Evolutionary conservation across 2,113 vertebrate genomes (phyloP), one percentile per base, ranked within the genome.

Genomic region (Saimiri boliviensis): DNA sequence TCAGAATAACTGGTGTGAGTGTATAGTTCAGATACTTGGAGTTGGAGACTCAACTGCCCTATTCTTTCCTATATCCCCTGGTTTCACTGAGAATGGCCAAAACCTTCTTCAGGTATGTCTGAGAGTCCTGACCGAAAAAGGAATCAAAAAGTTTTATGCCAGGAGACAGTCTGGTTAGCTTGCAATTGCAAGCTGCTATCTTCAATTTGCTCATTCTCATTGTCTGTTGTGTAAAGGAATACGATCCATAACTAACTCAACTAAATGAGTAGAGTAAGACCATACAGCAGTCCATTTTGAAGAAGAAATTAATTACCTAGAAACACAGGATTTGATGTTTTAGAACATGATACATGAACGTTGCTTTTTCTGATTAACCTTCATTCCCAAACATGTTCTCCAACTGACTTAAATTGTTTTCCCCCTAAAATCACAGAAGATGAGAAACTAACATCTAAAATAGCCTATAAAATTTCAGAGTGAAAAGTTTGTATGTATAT

Each of bases 361-460:
- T 49, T 74, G 89, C 30, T 76, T 92, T 96, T 80, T 58, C 25
- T 93, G 83, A 70, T 77, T 96, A 30, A 49, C 71, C 42, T 87
- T 94, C 81, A 94, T 35, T 63, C 35, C 66, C 68, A 94, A 80
- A 66, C 32, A 86, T 6, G 19, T 86, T 93, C 35, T 91, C 37
- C 35, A 94, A 66, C 4, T 93, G 45, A 94, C 13, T 47, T 96
- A 93, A 86, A 49, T 68, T 73, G 89, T 86, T 40, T 45, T 37
- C 35, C 32, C 49, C 17, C 90, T 79, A 54, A 56, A 96, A 71
- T n/a, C 6, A 30, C 13, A 71, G 1, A 42, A 1, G 68, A 68
- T 47, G 47, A 94, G 60, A 95, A 95, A 94, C 42, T 82, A 71
- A 92, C n/a, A 13, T 60, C 40, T 95, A 76, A 80, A 80, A 86